Conservation (phyloP, 2,888 invertebrate species). For the Formica aserva region DNA sequence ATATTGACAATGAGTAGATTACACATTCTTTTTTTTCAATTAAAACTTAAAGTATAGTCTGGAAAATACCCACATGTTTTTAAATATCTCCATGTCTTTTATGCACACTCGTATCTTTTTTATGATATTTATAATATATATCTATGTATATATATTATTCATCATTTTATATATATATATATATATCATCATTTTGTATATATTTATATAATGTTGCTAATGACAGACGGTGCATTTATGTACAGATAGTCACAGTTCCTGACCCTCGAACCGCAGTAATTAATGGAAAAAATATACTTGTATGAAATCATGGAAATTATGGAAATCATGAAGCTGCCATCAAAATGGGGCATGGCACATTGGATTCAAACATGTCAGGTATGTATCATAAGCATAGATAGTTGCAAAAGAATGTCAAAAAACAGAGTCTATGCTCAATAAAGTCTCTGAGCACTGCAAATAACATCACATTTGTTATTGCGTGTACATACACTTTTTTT, state of each 20-base stretch:
- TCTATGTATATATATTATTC: conserved; percentile 64
- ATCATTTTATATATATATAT: conserved; percentile 65
- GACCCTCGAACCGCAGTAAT: conserved; percentile 76
- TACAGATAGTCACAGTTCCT: conserved; percentile 84
- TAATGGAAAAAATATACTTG: conserved; percentile 44
- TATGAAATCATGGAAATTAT: conserved; percentile 17
- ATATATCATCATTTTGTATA: conserved; percentile 51
- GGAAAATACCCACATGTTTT: conserved; percentile 77
- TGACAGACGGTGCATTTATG: conserved; percentile 84
- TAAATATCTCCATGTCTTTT: conserved; percentile 57
- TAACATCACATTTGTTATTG: conserved; percentile 11
- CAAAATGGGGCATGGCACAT: background rate
- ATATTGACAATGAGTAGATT: conserved; percentile 27
- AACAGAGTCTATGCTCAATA: conserved; percentile 30
- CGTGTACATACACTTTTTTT: conserved; percentile 49
- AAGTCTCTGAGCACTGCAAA: conserved; percentile 2
- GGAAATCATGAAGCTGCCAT: background rate
- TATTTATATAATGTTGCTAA: conserved; percentile 79
- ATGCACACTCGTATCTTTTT: conserved; percentile 65
- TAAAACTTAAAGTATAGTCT: conserved; percentile 70
- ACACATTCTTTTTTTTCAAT: conserved; percentile 48
- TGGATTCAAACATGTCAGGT: conserved; percentile 9
- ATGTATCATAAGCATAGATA: conserved; percentile 6
- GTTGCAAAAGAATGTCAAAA: conserved; percentile 69
- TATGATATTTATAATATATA: conserved; percentile 73